Base-by-base conservation (phyloP, 2,888 invertebrate genomes). In the Synanthedon andrenaeformis region DNA sequence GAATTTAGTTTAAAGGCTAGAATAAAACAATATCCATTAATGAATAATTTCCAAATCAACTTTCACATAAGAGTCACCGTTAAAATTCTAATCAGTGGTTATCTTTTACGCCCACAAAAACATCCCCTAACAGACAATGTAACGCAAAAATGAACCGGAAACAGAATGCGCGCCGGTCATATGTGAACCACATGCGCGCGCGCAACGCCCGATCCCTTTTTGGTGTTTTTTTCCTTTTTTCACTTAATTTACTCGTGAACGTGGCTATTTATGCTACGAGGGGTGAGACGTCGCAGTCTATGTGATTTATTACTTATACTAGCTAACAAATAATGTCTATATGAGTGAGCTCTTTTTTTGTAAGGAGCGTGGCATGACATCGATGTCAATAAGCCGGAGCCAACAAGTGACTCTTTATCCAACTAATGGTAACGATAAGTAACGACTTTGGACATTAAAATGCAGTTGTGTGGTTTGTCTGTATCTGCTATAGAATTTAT, bases 91-190 rank as follows among this genome's bases (percentile, higher is more conserved):
- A 35, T 35, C 6, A 35, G 3, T 35, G 8, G 71, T 69, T 70
- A 66, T 70, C 63, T 61, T 60, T 62, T 63, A 66, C 72, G 68
- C 69, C 66, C 69, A 65, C 35, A 35, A 35, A 35, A 58, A 63
- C 57, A 11, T 42, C 42, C 60, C 55, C 56, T 52, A 53, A 59
- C 52, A 72, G 69, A 78, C 77, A 77, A 79, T 74, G 61, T 66
- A 64, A 67, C 72, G 67, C 66, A 65, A 80, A 82, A 82, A 79
- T 79, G 65, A 72, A 80, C 82, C 85, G 86, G 86, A 86, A 86
- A 82, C 74, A 64, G 60, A 59, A 57, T 54, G 14, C 59, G 61
- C 62, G 63, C 79, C 72, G 78, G 85, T 86, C 77, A 81, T 85
- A 86, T 67, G 62, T 70, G 57, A 68, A 85, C 86, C 82, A 83